These are phyloP conservation scores for Camponotus pennsylvanicus DNA, from an alignment of 1,140 invertebrate species.

Conservation along the genomic window DNA sequence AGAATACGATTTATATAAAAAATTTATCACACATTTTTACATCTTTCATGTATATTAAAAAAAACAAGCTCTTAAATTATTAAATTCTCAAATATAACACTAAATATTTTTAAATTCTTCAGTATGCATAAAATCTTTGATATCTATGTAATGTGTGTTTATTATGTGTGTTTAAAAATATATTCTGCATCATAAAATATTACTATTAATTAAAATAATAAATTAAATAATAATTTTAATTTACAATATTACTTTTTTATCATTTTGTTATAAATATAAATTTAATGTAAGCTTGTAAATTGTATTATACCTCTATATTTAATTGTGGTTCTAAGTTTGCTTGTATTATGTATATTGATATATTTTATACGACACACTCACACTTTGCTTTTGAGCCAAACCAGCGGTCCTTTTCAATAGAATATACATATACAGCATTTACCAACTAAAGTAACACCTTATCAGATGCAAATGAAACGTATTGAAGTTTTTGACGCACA, in stretches of 20 bases:
- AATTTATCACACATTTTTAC: not conserved
- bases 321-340: too few species aligned
- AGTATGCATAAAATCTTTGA: not conserved
- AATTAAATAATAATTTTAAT: not conserved
- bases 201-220: not conserved
- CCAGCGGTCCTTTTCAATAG: not conserved
- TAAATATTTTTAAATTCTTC: not conserved
- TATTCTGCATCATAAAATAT: not conserved
- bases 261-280: not conserved
- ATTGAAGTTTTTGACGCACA: slow-evolving; percentile 19
- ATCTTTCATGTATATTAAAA: not conserved
- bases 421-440: not conserved
- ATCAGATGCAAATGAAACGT: not conserved
- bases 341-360: slow-evolving; percentile 9
- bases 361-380: not conserved
- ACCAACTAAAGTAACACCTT: not conserved
- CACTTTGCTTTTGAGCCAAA: not conserved
- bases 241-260: not conserved
- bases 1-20: slow-evolving; percentile 6
- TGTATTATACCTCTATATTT: not conserved
- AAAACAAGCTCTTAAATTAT: not conserved
- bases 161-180: not conserved
- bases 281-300: not conserved
- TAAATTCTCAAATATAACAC: not conserved
- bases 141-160: too few species aligned